Percentiles rank a stretch among this genome's conserved stretches.
phyloP scores from a whole-genome alignment of 2,113 vertebrate genomes.

The Athene noctua region DNA sequence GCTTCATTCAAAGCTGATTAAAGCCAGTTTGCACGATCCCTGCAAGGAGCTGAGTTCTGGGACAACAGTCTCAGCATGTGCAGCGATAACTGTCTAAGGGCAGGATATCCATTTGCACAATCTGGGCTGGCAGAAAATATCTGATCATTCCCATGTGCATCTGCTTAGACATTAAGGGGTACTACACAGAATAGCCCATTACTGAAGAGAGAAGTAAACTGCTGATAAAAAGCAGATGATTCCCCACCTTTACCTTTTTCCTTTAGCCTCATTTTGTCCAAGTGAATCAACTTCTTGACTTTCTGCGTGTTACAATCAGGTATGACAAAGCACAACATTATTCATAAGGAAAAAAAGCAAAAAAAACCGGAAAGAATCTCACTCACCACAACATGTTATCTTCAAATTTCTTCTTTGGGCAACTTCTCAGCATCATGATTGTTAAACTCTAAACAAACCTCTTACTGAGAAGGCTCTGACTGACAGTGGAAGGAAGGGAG shows the following conservation, averaged over 20 bases:
- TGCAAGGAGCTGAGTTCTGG: not conserved
- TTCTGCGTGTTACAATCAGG: not conserved
- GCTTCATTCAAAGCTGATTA: not conserved
- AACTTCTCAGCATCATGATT: not conserved
- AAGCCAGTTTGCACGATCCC: not conserved
- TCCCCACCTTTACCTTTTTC: not conserved
- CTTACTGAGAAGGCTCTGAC: not conserved
- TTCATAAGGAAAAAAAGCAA: not conserved
- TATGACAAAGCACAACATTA: not conserved
- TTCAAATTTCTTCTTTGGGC: not conserved
- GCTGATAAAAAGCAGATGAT: not conserved
- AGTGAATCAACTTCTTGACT: not conserved
- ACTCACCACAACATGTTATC: not conserved
- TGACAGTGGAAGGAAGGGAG: not conserved
- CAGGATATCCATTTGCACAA: not conserved
- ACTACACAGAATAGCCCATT: accelerated
- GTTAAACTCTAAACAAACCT: not conserved
- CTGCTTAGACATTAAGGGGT: not conserved
- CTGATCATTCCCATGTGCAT: not conserved
- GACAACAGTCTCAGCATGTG: accelerated
- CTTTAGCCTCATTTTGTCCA: not conserved
- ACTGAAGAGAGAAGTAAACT: not conserved
- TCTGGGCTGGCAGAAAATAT: not conserved
- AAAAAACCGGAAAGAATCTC: not conserved
- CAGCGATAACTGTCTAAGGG: not conserved